Percentiles rank a stretch among this genome's conserved stretches.
These are phyloP conservation scores for Sialis lutaria DNA, from an alignment of 2,888 invertebrate species.

Conservation along the genomic window DNA sequence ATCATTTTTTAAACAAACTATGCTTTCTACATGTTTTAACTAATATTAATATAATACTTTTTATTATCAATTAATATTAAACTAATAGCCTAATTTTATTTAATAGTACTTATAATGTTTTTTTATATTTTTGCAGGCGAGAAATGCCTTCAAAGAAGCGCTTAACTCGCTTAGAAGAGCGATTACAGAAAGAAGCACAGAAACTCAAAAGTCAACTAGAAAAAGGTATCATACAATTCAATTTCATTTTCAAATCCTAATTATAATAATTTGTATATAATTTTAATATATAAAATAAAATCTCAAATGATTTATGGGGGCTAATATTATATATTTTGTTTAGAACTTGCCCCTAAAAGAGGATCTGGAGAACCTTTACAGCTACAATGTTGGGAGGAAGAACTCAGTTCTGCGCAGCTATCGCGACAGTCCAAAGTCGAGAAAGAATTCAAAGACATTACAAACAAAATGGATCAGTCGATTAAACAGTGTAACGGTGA, in stretches of 20 bases:
- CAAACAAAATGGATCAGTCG: slow-evolving; percentile 38
- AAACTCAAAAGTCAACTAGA: slow-evolving; percentile 6
- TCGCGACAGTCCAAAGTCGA: slow-evolving; percentile 42
- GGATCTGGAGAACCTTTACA: slow-evolving; percentile 26
- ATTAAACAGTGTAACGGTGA: slow-evolving; percentile 40
- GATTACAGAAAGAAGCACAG: slow-evolving; percentile 5
- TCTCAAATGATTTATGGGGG: background rate
- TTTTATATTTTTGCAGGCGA: no score
- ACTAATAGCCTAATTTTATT: no score
- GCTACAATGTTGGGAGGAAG: slow-evolving; percentile 57
- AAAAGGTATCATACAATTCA: slow-evolving; percentile 2
- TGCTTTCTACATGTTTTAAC: no score
- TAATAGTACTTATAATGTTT: no score
- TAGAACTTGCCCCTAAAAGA: slow-evolving; percentile 4
- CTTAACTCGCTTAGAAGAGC: slow-evolving; percentile 3
- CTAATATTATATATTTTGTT: background rate
- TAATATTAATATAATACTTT: no score
- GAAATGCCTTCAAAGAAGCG: slow-evolving; percentile 6
- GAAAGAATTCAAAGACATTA: slow-evolving; percentile 47
- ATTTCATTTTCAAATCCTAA: background rate
- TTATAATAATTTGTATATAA: background rate
- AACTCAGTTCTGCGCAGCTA: slow-evolving; percentile 45
- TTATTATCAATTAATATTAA: no score
- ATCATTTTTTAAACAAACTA: no score
- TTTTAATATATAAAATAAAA: background rate